Base-by-base conservation (phyloP, 2,888 invertebrate genomes). In the Hypselothyrea guttata region DNA sequence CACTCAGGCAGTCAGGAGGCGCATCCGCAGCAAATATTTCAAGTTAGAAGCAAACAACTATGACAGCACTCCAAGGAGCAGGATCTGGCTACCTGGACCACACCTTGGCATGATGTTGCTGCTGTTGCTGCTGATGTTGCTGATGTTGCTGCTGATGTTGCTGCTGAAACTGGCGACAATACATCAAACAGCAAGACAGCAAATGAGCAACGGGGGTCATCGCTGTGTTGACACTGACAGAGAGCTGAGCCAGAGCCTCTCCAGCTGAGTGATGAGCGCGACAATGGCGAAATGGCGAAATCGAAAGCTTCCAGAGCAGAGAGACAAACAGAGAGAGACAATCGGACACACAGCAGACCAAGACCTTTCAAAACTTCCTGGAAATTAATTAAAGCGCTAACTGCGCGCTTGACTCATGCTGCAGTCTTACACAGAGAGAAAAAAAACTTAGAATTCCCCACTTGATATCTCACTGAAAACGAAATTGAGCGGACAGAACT, bases 221-320 rank as follows among this genome's bases (percentile, higher is more conserved):
- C 45, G 57, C 71, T 51, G 59, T 84, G 84, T 84, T 78, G 78
- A 78, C 78, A 78, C 84, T 84, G 84, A 78, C 84, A 77, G 77
- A 84, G 68, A 69, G 52, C 33, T n/a, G 22, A 31, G 53, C 4
- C 7, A 35, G 18, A 13, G 8, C n/a, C 55, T 45, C 72, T 78
- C 81, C 77, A 65, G 66, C 84, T 76, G 81, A 85, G 81, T 83
- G 85, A 81, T 83, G 85, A 73, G 62, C 77, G 76, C 81, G 84
- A 85, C 83, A 79, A 83, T 83, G 71, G 66, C 76, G 48, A 75
- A 79, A 83, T 83, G 71, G 66, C 76, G 48, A 75, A 77, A 84
- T 49, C 60, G 76, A 79, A 83, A 79, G 73, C 75, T 45, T 9
- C 48, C 58, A 49, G 51, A 55, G 68, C n/a, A n/a, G n/a, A n/a